Percentiles rank a stretch among this genome's conserved stretches.
These are phyloP conservation scores for Chrosomus eos DNA, from an alignment of 2,797 vertebrate species.

Conservation along the genomic window DNA sequence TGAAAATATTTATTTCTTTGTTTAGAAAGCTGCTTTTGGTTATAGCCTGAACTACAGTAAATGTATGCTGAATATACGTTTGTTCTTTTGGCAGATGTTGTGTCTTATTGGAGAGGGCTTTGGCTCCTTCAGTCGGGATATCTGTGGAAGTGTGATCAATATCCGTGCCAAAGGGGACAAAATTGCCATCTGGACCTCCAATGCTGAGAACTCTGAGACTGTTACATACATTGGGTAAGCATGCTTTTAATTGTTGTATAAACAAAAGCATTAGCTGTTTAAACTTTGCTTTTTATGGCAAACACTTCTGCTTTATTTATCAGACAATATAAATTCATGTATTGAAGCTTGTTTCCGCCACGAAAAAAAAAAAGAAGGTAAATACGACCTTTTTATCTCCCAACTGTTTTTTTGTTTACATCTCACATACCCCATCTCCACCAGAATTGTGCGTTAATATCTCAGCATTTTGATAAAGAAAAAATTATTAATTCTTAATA, in stretches of 20 bases:
- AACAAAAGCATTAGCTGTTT: background rate
- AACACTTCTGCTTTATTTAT: background rate
- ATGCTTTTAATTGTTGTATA: background rate
- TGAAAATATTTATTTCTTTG: background rate
- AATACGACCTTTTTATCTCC: no score
- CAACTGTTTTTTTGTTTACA: no score
- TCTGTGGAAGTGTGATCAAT: slow-evolving; percentile 86
- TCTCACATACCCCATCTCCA: no score
- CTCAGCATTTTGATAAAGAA: background rate
- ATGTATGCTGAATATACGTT: background rate
- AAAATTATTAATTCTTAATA: no score
- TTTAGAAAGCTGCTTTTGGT: background rate
- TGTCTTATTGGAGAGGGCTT: slow-evolving; percentile 87
- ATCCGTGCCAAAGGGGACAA: slow-evolving; percentile 86
- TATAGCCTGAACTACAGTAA: background rate
- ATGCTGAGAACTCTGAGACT: slow-evolving; percentile 79
- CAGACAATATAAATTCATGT: background rate
- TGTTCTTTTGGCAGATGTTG: slow-evolving; percentile 72
- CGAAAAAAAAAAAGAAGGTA: background rate
- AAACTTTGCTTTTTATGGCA: background rate
- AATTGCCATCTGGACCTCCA: slow-evolving; percentile 85
- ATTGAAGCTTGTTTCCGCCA: background rate
- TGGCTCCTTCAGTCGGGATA: slow-evolving; percentile 74
- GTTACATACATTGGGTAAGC: slow-evolving; percentile 84
- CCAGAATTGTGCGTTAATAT: no score